Conservation (phyloP, 2,797 vertebrate species). For the Leptoclinus maculatus region DNA sequence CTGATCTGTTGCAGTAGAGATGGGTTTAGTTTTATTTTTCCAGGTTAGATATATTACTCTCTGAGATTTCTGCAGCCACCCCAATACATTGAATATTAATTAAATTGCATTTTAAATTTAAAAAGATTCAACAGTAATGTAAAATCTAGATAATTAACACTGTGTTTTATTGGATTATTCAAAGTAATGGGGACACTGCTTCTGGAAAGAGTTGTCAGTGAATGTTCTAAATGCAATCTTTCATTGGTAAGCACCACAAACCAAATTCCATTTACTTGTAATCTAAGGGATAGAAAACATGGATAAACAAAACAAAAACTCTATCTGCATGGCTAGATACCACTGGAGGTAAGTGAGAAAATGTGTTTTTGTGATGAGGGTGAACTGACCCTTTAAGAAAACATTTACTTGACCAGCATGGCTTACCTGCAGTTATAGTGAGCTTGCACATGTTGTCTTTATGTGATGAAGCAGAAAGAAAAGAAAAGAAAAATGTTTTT, state of each 20-base stretch:
- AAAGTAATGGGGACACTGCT: background rate
- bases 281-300: background rate
- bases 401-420: background rate
- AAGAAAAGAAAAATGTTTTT: background rate
- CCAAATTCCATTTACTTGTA: background rate
- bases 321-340: background rate
- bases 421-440: constrained; percentile 51
- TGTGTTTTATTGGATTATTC: background rate
- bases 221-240: background rate
- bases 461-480: background rate
- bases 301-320: background rate
- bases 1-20: background rate
- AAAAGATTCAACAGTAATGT: background rate
- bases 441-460: constrained; percentile 45
- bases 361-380: too few relatives aligned
- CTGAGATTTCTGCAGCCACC: background rate
- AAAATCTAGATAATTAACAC: background rate
- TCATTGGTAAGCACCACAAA: background rate
- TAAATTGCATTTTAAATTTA: background rate
- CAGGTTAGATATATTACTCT: background rate
- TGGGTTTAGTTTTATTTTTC: background rate
- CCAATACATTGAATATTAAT: background rate
- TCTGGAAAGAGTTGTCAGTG: background rate
- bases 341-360: background rate
- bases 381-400: background rate